These are phyloP conservation scores for Menura novaehollandiae DNA, from an alignment of 2,113 vertebrate species.

Conservation along the genomic window DNA sequence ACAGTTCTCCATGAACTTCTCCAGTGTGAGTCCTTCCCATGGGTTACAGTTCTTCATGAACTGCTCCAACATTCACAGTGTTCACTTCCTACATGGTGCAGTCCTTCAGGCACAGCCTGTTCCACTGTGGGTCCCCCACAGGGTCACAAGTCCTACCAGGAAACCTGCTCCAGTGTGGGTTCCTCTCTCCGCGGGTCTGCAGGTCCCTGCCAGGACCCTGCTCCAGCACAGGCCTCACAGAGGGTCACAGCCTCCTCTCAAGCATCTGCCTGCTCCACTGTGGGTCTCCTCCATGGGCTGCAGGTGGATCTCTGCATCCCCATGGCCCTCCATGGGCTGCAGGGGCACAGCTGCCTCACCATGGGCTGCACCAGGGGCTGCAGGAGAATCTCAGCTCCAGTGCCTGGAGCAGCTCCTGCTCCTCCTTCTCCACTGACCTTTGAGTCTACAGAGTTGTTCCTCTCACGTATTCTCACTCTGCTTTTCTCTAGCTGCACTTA, in stretches of 20 bases:
- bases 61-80: background rate
- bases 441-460: background rate
- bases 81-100: background rate
- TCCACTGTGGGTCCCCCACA: fast-evolving
- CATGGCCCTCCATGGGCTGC: background rate
- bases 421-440: background rate
- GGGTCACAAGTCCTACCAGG: background rate
- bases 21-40: background rate
- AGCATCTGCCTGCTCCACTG: background rate
- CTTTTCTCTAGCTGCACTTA: background rate
- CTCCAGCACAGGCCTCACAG: background rate
- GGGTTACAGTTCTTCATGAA: background rate
- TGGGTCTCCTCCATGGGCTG: background rate
- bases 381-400: background rate
- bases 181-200: background rate
- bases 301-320: background rate
- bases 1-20: background rate
- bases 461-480: fast-evolving
- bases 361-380: too few relatives aligned
- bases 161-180: background rate
- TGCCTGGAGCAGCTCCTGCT: background rate
- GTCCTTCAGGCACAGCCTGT: background rate
- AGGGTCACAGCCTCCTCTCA: background rate
- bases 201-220: background rate
- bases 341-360: background rate